Evolutionary conservation across 2,113 vertebrate species (phyloP).

Genomic region (Conger conger): DNA sequence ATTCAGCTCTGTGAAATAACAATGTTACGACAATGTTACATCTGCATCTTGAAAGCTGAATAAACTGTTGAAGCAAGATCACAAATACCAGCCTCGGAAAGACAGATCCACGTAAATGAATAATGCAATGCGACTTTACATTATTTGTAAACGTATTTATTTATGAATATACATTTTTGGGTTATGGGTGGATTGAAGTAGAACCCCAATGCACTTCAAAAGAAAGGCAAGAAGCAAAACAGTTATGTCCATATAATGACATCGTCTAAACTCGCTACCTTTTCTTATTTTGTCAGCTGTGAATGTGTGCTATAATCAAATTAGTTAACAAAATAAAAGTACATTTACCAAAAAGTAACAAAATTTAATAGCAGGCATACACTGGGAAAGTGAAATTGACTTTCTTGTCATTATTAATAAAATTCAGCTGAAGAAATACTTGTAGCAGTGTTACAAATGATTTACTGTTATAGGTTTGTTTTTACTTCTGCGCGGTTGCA

Average conservation of each 20-base stretch:
- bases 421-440: background rate
- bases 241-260: background rate
- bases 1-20: background rate
- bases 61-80: background rate
- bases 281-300: background rate
- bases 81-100: background rate
- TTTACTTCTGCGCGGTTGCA: conserved; percentile 52
- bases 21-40: background rate
- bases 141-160: background rate
- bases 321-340: background rate
- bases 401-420: background rate
- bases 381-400: background rate
- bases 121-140: too few relatives aligned
- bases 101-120: background rate
- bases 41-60: background rate
- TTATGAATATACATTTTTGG: background rate
- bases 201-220: too few relatives aligned
- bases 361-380: background rate
- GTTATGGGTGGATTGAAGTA: background rate
- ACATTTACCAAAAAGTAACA: background rate
- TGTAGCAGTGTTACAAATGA: background rate
- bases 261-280: background rate
- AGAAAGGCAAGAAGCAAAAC: too few relatives aligned
- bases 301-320: background rate
- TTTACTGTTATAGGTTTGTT: conserved; percentile 20